Conservation (phyloP, 2,888 invertebrate species). For the Tenthredo mesomela region DNA sequence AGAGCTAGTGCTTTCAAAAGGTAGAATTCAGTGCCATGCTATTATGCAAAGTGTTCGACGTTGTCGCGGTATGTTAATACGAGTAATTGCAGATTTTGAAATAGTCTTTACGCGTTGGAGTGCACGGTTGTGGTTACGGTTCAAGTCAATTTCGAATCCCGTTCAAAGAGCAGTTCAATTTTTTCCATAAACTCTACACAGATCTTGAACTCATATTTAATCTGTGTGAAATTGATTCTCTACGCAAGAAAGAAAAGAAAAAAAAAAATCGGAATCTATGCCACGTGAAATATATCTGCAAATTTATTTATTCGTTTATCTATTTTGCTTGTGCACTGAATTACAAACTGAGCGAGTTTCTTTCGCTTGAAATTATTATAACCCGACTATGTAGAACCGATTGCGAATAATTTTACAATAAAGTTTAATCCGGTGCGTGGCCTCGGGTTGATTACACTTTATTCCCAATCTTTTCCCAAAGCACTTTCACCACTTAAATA, state of each 20-base stretch:
- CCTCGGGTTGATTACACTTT: constrained; percentile 1
- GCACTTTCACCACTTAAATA: constrained; percentile 15
- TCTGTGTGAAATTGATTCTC: background rate
- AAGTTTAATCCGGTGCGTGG: background rate
- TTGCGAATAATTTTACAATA: constrained; percentile 34
- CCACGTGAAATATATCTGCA: background rate
- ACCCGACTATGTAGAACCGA: background rate
- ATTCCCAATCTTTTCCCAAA: background rate
- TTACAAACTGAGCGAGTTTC: constrained; percentile 4
- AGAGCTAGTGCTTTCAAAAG: constrained; percentile 6
- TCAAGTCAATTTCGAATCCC: constrained; percentile 33
- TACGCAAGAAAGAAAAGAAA: background rate
- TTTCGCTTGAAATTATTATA: constrained; percentile 7
- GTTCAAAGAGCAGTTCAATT: background rate
- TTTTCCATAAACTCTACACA: background rate
- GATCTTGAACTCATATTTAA: background rate
- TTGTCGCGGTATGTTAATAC: constrained; percentile 27
- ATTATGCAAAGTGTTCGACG: constrained; percentile 40
- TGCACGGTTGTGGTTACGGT: constrained; percentile 9
- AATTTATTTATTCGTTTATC: background rate
- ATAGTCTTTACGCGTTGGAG: constrained; percentile 19
- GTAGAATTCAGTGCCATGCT: constrained; percentile 24
- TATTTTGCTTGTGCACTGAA: background rate
- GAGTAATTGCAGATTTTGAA: constrained; percentile 39
- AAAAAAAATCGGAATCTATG: background rate